Base-by-base conservation (phyloP, 2,113 vertebrate genomes). In the Ondatra zibethicus region DNA sequence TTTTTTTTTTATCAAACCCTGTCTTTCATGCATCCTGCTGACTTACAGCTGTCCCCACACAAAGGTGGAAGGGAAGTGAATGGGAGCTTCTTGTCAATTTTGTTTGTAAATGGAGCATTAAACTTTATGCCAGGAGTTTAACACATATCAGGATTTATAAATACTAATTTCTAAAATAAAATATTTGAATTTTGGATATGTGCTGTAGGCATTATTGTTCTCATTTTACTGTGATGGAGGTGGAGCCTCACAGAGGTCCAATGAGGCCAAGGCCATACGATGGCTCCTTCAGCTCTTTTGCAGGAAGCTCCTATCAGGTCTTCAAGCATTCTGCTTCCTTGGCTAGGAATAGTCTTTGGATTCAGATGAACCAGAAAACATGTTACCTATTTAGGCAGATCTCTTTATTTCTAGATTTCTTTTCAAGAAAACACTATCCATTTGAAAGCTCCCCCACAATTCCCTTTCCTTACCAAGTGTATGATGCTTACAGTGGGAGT, bases 231-330 rank as follows among this genome's bases (percentile, higher is more conserved):
- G 5, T 0, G 8, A 25, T 25, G 6, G 66, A 45, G 45, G 31
- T 50, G 11, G 78, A 33, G 19, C 2, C 33, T 75, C 14, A 4
- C 7, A 17, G 21, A 7, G 4, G 68, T 7, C 2, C 12, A 14
- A 42, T 2, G 0, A 4, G 70, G 21, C 50, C 31, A 5, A 19
- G 50, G 65, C 21, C 70, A 23, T 14, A 6, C 0, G 0, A 0
- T 39, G 50, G 39, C 4, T 33, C 14, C 39, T 14, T 68, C 66
- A 33, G 1, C 8, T 3, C 16, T 36, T 5, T 39, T 7, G n/a
- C 75, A 50, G 91, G 72, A 42, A 27, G 36, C 55, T 70, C 47
- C 13, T 5, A 13, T 21, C 77, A 75, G 0, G n/a, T 21, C 45
- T 42, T 55, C 21, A 66, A n/a, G 9, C 16, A 45, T 52, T 14